Base-by-base conservation (phyloP, 2,797 vertebrate genomes). In the Hypotaenidia okinawae region DNA sequence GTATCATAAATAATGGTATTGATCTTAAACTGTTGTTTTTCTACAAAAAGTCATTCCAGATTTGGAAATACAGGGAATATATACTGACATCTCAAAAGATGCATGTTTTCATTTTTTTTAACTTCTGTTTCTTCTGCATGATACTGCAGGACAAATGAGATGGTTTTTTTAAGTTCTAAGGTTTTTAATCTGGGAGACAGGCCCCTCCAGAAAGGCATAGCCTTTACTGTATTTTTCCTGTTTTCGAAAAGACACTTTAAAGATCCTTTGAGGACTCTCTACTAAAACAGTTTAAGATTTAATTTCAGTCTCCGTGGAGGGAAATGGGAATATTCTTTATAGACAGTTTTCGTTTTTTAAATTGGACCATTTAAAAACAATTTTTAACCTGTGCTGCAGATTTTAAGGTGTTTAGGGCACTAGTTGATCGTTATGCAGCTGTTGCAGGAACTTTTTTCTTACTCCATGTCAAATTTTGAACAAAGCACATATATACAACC, bases 11-110 rank as follows among this genome's bases (percentile, higher is more conserved):
- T 82, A 13, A 55, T 0, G 0, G 5, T 84, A 43, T 59, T 12
- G 59, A 12, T 87, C 23, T 89, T 32, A 61, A 89, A 73, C 13
- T 41, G 89, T 94, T 94, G 90, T 95, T 94, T 94, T 90, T 93
- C 94, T 96, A 84, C 80, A 87, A 35, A 69, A 94, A 79, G 90
- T 70, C 93, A 96, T 95, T 96, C 35, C 91, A 97, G 92, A 9
- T 89, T 77, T 21, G 93, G 72, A 97, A 93, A 72, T 61, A 15
- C 30, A 87, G 33, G 25, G 51, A 78, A 49, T 66, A 45, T 66
- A 79, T 39, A 68, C 16, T 67, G 61, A 73, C 27, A 43, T 13
- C 57, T 86, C 6, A 61, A 84, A 91, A 76, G 52, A 76, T 52
- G 47, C 72, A 69, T 67, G 32, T 58, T 77, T 85, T 5, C 47